Evolutionary conservation across 1,140 invertebrate genomes (phyloP), one percentile per base, ranked within the genome.

Genomic region (Aphaenogaster floridana): DNA sequence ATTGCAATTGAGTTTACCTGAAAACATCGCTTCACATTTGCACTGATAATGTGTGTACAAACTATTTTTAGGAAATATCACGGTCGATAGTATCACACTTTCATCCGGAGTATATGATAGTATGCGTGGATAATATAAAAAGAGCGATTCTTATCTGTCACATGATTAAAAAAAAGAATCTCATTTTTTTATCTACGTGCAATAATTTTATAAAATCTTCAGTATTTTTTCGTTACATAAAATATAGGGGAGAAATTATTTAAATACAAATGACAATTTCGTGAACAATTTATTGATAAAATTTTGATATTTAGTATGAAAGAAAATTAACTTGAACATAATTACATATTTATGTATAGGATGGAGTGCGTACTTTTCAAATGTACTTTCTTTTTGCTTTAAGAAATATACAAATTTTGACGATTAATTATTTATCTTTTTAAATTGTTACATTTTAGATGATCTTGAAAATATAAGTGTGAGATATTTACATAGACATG

Each of bases 141-240:
- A 39, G 9, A 36, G 39, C 9, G 36, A 42, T 59, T 74, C n/a
- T 74, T 17, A 74, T 61, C 15, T 83, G 21, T 71, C 15, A 36
- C 3, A 42, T 8, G 13, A 48, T 36, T 69, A 45, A 45, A 52
- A 15, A 7, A 42, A 28, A 34, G 11, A 52, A 79, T 54, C 17
- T 66, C 45, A 3, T 66, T 66, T 78, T 50, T 61, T 61, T 6
- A 36, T 76, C 42, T 74, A 42, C 57, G 69, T 76, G 69, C 69
- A 78, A 61, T 63, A 76, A 61, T 1, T 59, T 34, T 42, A 45
- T 64, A 76, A 84, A 76, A 63, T 83, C 68, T 83, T 59, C 0
- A 59, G 42, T 63, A 74, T 74, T 74, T 59, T 72, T 83, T 72
- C 11, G 48, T 84, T 63, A 63, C 3, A 48, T 9, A 13, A 45